Base-by-base conservation (phyloP, 2,113 vertebrate species). In the Pterocles gutturalis region DNA sequence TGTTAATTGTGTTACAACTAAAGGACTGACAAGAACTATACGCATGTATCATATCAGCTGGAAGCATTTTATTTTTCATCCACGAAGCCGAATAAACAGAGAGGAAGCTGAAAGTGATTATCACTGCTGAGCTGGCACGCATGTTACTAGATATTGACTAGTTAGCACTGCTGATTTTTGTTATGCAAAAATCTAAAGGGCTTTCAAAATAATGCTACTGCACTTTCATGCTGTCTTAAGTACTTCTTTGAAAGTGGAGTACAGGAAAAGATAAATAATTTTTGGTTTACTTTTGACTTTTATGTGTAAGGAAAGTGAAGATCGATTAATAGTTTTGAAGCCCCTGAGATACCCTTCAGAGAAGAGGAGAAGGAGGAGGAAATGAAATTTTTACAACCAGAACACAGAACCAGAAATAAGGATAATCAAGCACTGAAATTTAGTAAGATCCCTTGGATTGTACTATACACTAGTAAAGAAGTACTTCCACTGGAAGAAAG, bases 1-100 rank as follows among this genome's bases (percentile, higher is more conserved):
- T 77, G 19, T 66, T 54, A 81, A 64, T 49, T 70, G 75, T 89
- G 76, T 91, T 77, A 93, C 48, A 92, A 71, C 8, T 67, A 91
- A 60, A 95, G 36, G 83, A 95, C 11, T 57, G 82, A 64, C 4
- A 31, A 89, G 58, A 83, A 45, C 26, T 95, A 54, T 51, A 13
- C 33, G 69, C 46, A 45, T 78, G 34, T 34, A 96, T 57, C 29
- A 11, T 22, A 83, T 72, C 22, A 91, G 79, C 57, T 93, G 55
- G 41, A 94, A 67, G 24, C 51, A 93, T 92, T 93, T 94, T 80
- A 76, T 82, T 91, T 77, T 81, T 88, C 26, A 55, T 29, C 34
- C 61, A 41, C 65, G 41, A 92, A 91, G 64, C 90, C 87, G 75
- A 96, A 97, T 70, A 91, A 87, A 82, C 43, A 70, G 38, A 73